Base-by-base conservation (phyloP, 2,888 invertebrate species). In the Caenorhabditis parvicauda region DNA sequence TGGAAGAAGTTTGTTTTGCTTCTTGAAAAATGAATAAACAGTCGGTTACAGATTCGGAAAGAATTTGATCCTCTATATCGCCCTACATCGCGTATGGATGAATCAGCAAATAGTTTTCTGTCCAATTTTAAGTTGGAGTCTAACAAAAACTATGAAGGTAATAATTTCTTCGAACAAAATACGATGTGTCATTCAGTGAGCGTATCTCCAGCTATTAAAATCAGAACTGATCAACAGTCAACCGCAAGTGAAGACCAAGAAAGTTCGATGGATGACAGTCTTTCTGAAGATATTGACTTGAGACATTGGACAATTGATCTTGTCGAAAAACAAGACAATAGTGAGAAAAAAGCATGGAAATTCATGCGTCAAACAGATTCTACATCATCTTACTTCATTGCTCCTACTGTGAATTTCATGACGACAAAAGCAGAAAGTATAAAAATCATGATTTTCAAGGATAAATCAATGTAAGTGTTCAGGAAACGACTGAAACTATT, bases 361-460 rank as follows among this genome's bases (percentile, higher is more conserved):
- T n/a, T n/a, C n/a, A n/a, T n/a, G n/a, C n/a, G n/a, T 21, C 21
- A 27, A 12, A 50, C 17, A 9, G 55, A 55, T 2, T 54, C 50
- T 41, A 37, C 41, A 24, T 57, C 64, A 6, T 24, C 37, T 2
- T 68, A 67, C 28, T 76, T 76, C 48, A 59, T 67, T 12, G 63
- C 77, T 2, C 72, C 75, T 1, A 67, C 73, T 5, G 75, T 73
- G 14, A 69, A 76, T 54, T 77, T 73, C 44, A 62, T 64, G 38
- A 74, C 74, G n/a, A 77, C 76, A 1, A 59, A 54, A 4, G 76
- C 72, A 0, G 56, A 63, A 2, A 67, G 61, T 27, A 71, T 79
- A 21, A 77, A 79, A 58, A 54, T 79, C n/a, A 53, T 68, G n/a
- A 66, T 79, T 12, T 66, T 55, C 54, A 73, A 73, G 35, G 76